These are phyloP conservation scores for Polydrusus tereticollis DNA, from an alignment of 2,888 invertebrate species.

Conservation along the genomic window DNA sequence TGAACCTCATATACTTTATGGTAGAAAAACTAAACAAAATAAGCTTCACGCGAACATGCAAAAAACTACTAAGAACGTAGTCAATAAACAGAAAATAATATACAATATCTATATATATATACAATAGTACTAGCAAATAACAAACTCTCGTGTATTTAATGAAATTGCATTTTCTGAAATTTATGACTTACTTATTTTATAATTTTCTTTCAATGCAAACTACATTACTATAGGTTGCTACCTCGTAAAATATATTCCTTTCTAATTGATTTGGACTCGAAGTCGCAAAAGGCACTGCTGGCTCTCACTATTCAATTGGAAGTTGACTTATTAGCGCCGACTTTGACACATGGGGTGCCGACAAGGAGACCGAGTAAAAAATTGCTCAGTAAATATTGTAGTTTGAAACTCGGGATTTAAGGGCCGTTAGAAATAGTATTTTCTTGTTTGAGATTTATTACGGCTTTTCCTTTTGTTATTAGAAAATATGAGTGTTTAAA, in stretches of 20 bases:
- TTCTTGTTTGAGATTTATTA: constrained; percentile 1
- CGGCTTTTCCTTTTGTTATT: constrained; percentile 2
- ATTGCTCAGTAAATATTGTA: constrained; percentile 38
- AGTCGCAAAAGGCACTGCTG: constrained; percentile 56
- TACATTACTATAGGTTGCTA: background rate
- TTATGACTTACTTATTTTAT: too few relatives aligned
- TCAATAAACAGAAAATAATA: too few relatives aligned
- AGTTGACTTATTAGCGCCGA: constrained; percentile 65
- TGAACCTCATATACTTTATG: too few relatives aligned
- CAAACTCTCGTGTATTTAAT: too few relatives aligned
- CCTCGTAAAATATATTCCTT: constrained; percentile 12
- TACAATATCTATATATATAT: too few relatives aligned
- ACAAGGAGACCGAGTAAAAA: constrained; percentile 27
- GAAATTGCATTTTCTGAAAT: too few relatives aligned
- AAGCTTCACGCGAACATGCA: too few relatives aligned
- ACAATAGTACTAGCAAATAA: too few relatives aligned
- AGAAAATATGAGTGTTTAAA: constrained; percentile 4
- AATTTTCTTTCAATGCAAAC: too few relatives aligned
- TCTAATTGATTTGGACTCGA: constrained; percentile 51
- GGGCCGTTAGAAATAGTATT: constrained; percentile 8
- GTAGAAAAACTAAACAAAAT: too few relatives aligned
- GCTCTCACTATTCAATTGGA: constrained; percentile 59
- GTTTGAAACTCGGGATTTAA: constrained; percentile 12
- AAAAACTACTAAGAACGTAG: too few relatives aligned
- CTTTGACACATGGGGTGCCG: constrained; percentile 66